phyloP scores from a whole-genome alignment of 2,888 invertebrate species.

The Xanthorhoe designata region DNA sequence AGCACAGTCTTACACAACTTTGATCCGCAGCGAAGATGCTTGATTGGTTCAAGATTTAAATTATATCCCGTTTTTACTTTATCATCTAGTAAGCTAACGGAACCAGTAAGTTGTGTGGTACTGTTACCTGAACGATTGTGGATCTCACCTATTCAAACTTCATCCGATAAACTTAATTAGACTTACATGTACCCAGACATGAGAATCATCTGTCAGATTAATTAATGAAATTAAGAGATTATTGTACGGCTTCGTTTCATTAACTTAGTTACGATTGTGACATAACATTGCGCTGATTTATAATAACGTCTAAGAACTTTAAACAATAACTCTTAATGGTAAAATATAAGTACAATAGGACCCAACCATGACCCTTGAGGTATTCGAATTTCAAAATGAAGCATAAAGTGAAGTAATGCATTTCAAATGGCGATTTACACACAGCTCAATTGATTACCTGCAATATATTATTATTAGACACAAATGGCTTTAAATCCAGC shows the following conservation, averaged over 20 bases:
- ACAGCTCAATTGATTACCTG: conserved; percentile 23
- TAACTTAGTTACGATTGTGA: background rate
- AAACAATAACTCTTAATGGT: background rate
- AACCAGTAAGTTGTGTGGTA: conserved; percentile 14
- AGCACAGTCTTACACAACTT: conserved; percentile 43
- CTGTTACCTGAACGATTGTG: conserved; percentile 61
- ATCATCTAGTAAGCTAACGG: conserved; percentile 8
- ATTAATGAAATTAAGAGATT: conserved; percentile 43
- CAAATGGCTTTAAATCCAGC: conserved; percentile 29
- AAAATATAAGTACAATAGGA: background rate
- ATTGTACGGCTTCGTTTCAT: background rate
- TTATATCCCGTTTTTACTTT: background rate
- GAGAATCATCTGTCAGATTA: conserved; percentile 54
- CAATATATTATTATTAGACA: conserved; percentile 31
- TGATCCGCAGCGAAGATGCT: background rate
- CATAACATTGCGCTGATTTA: background rate
- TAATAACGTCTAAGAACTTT: background rate
- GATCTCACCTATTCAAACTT: conserved; percentile 71
- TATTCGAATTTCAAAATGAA: background rate
- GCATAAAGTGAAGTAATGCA: conserved; percentile 3
- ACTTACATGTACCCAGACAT: conserved; percentile 54
- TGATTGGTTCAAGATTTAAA: background rate
- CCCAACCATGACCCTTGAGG: background rate
- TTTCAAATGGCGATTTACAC: conserved; percentile 1
- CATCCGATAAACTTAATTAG: conserved; percentile 75